phyloP scores from a whole-genome alignment of 2,113 vertebrate species.

The Seriola dumerili region DNA sequence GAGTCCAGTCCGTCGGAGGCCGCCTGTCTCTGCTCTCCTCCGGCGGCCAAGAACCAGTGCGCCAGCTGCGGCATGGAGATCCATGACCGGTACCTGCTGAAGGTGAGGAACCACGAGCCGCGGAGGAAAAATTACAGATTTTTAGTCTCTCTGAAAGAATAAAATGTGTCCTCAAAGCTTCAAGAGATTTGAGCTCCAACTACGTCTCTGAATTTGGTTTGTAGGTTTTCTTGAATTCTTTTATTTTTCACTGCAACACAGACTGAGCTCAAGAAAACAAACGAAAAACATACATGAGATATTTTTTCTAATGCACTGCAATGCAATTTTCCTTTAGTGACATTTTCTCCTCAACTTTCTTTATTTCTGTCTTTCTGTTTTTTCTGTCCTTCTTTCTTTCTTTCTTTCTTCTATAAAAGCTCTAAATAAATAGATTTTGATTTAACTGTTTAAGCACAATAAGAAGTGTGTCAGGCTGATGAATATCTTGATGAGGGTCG shows the following conservation, averaged over 20 bases:
- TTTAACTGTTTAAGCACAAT: too few species aligned
- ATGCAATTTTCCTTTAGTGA: too few species aligned
- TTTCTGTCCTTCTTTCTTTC: neutral
- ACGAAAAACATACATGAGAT: neutral
- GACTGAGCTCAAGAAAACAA: neutral
- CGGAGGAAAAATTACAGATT: accelerated
- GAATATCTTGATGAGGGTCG: neutral
- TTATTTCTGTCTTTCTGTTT: neutral
- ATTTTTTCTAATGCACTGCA: too few species aligned
- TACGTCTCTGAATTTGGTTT: neutral
- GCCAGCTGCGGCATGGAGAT: slow-evolving; percentile 82
- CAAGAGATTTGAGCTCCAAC: neutral
- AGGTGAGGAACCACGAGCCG: slow-evolving; percentile 55
- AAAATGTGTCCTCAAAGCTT: neutral
- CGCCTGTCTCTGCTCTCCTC: slow-evolving; percentile 75
- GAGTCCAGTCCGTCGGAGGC: slow-evolving; percentile 72
- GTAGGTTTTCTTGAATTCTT: neutral
- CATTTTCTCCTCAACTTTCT: neutral
- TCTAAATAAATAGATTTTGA: neutral
- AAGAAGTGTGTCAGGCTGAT: neutral
- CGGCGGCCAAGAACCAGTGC: slow-evolving; percentile 73
- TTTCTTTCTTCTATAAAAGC: neutral
- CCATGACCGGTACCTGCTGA: slow-evolving; percentile 80
- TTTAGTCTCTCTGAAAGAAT: neutral
- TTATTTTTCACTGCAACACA: neutral